Percentiles rank a stretch among this genome's conserved stretches.
These are phyloP conservation scores for Galbula dea DNA, from an alignment of 2,113 vertebrate species.

Conservation along the genomic window DNA sequence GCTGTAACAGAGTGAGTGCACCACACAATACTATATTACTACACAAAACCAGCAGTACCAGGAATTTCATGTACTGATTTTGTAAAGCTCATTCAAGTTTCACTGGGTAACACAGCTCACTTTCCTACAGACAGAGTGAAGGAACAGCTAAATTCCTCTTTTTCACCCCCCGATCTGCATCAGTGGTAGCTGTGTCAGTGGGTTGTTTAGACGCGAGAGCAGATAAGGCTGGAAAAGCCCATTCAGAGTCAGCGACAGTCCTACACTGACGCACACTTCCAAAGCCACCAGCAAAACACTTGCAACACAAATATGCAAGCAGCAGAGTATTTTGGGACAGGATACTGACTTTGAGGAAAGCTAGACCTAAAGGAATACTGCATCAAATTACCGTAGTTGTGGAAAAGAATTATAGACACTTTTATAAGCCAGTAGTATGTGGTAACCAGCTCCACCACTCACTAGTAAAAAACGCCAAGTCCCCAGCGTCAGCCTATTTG, in stretches of 20 bases:
- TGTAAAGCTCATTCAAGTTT: not conserved
- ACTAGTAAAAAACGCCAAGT: rapidly evolving
- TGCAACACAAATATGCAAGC: rapidly evolving
- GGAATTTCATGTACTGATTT: not conserved
- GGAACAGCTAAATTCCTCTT: not conserved
- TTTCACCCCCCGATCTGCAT: not conserved
- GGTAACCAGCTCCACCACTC: not conserved
- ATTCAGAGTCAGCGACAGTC: rapidly evolving
- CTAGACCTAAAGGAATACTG: not conserved
- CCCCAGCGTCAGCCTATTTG: not conserved
- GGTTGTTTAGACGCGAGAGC: no score
- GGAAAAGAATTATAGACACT: not conserved
- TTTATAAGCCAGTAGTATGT: rapidly evolving
- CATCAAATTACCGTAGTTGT: rapidly evolving
- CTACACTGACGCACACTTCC: not conserved
- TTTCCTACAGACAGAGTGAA: not conserved
- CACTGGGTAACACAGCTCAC: not conserved
- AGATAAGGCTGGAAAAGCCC: not conserved
- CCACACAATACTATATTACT: no score
- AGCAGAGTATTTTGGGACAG: rapidly evolving
- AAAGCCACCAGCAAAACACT: not conserved
- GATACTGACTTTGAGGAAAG: no score
- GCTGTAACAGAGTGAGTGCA: rapidly evolving
- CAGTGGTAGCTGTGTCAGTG: not conserved
- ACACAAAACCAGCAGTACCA: rapidly evolving